Evolutionary conservation across 2,888 invertebrate genomes (phyloP).

Genomic region (Athalia circularis): DNA sequence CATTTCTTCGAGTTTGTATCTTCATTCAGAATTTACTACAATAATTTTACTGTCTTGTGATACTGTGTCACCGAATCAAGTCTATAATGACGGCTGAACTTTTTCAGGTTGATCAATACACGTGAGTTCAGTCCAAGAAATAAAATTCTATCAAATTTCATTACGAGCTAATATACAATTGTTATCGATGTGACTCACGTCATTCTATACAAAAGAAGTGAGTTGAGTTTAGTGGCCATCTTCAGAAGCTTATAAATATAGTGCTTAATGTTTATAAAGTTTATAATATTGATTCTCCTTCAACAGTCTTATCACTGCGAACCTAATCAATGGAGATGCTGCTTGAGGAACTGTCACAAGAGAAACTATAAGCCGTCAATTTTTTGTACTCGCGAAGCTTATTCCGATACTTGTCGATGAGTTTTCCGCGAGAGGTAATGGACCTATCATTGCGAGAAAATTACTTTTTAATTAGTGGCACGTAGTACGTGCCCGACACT

Average conservation of each 20-base stretch:
- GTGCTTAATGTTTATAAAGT: not conserved
- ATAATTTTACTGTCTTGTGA: too few relatives aligned
- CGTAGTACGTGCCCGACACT: conserved; percentile 25
- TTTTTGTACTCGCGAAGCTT: conserved; percentile 30
- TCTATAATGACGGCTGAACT: not conserved
- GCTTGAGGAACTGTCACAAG: conserved; percentile 7
- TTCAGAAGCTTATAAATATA: not conserved
- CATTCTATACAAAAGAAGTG: not conserved
- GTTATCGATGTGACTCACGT: not conserved
- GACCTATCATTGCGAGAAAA: conserved; percentile 11
- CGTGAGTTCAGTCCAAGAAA: not conserved
- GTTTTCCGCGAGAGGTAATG: conserved; percentile 18
- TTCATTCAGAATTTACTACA: conserved; percentile 24
- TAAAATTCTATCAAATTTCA: not conserved
- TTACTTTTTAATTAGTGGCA: conserved; percentile 32
- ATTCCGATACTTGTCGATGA: conserved; percentile 26
- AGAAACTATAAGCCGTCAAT: conserved; percentile 21
- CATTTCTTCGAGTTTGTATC: not conserved
- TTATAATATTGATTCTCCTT: conserved; percentile 30
- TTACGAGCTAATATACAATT: not conserved
- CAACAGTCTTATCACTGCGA: not conserved
- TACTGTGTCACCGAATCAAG: not conserved
- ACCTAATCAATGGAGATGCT: conserved; percentile 13
- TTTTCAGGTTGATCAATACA: conserved; percentile 1
- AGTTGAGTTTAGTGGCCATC: not conserved